Conservation (phyloP, 2,113 vertebrate genomes). For the Cochlearius cochlearius region DNA sequence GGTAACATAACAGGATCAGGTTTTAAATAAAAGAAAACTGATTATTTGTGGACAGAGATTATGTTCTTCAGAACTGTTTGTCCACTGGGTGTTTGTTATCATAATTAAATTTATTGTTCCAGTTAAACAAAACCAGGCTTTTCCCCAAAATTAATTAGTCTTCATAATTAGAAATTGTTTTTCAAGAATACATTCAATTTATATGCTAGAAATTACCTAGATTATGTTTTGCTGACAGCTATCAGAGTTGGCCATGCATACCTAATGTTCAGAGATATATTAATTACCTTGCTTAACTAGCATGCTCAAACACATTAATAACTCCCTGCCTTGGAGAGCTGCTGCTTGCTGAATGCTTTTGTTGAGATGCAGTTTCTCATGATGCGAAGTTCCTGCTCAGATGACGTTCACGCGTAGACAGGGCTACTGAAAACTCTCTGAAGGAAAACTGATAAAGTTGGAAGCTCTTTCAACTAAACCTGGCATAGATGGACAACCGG, state of each 20-base stretch:
- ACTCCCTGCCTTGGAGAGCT: slow-evolving; percentile 21
- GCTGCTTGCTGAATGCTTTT: slow-evolving; percentile 6
- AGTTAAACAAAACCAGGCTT: slow-evolving; percentile 51
- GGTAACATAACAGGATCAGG: background rate
- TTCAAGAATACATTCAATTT: slow-evolving; percentile 43
- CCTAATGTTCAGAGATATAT: slow-evolving; percentile 60
- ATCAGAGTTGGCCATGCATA: slow-evolving; percentile 44
- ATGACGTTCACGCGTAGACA: background rate
- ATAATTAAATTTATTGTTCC: slow-evolving; percentile 49
- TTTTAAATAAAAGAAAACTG: slow-evolving; percentile 30
- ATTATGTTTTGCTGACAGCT: slow-evolving; percentile 58
- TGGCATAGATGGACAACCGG: background rate
- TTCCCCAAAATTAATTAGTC: slow-evolving; percentile 46
- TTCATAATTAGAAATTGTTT: slow-evolving; percentile 46
- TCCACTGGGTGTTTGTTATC: slow-evolving; percentile 30
- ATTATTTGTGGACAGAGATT: slow-evolving; percentile 3
- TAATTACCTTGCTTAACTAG: slow-evolving; percentile 64
- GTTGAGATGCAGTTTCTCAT: background rate
- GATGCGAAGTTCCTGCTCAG: background rate
- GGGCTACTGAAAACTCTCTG: background rate
- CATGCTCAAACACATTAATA: slow-evolving; percentile 44
- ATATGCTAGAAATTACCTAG: slow-evolving; percentile 29
- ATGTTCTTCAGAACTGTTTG: slow-evolving; percentile 24
- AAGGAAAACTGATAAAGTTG: background rate
- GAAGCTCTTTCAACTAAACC: background rate